Base-by-base conservation (phyloP, 1,140 invertebrate genomes). In the Leptinotarsa lineolata region DNA sequence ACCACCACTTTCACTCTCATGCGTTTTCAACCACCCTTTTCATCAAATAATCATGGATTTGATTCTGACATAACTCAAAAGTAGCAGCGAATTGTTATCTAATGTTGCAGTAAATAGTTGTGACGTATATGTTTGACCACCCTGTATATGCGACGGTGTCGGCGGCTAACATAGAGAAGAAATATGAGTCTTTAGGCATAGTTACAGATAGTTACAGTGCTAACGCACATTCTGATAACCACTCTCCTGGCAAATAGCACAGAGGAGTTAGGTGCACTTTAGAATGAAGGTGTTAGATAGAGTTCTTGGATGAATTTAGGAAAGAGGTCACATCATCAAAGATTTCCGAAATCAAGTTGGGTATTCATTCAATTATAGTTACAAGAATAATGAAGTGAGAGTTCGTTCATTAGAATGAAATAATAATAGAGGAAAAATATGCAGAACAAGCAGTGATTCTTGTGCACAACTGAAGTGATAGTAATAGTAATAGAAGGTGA, bases 131-230 rank as follows among this genome's bases (percentile, higher is more conserved):
- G 4, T 63, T 63, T 63, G 20, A 63, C 22, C 64, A 66, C 64
- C 16, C 68, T 46, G 48, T 69, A 60, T 24, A 69, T 68, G 44
- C 48, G 68, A 30, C 68, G 68, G 68, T 59, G 68, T 24, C 45
- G 68, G 30, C 64, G 64, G 64, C 64, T 54, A 30, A 39, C 64
- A 66, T 66, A 66, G 64, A 66, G 64, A 66, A 44, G 15, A 66
- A 44, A 39, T 24, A 58, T 59, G 21, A 20, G 45, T 59, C 48
- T 59, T 69, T 30, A 66, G 18, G 30, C 68, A 69, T 69, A 69
- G 68, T 69, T 69, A 69, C 68, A 69, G 46, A 69, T 69, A 69
- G 68, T 69, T 69, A 69, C 68, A 69, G 46, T 69, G 68, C 48
- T 48, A 46, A 58, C 16, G 68, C 68, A 54, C 68, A 69, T 20